Conservation (phyloP, 2,888 invertebrate species). For the Cotesia congregata region DNA sequence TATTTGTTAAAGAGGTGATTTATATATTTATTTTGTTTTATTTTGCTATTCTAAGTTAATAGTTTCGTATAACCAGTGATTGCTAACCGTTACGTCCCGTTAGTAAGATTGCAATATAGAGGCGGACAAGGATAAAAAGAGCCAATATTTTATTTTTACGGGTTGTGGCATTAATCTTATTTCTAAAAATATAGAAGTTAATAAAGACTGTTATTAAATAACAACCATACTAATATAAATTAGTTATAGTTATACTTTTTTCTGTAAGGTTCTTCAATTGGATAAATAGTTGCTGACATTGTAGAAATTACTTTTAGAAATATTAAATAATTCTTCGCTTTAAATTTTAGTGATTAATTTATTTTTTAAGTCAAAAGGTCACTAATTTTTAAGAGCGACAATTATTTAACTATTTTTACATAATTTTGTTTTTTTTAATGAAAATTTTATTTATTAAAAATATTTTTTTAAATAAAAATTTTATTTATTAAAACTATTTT, state of each 20-base stretch:
- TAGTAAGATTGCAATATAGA: slow-evolving; percentile 46
- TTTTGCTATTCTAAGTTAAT: slow-evolving; percentile 19
- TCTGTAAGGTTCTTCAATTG: background rate
- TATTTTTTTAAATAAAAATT: too few relatives aligned
- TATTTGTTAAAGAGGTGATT: background rate
- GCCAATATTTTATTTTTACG: background rate
- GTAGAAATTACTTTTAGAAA: background rate
- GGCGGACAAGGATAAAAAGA: slow-evolving; percentile 19
- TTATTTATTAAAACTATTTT: too few relatives aligned
- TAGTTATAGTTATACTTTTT: background rate
- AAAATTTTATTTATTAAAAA: too few relatives aligned
- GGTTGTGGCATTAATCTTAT: background rate
- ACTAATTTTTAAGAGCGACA: too few relatives aligned
- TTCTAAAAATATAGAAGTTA: background rate
- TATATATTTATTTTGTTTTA: background rate
- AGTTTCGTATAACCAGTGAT: slow-evolving; percentile 49
- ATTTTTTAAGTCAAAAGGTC: too few relatives aligned
- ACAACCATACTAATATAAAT: background rate
- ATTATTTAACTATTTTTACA: too few relatives aligned
- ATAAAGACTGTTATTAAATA: background rate
- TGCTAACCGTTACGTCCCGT: slow-evolving; percentile 61
- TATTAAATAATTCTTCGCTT: too few relatives aligned
- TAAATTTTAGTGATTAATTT: too few relatives aligned
- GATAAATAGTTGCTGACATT: background rate
- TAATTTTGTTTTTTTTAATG: too few relatives aligned